These are phyloP conservation scores for Leucozona laternaria DNA, from an alignment of 2,888 invertebrate species.

Conservation along the genomic window DNA sequence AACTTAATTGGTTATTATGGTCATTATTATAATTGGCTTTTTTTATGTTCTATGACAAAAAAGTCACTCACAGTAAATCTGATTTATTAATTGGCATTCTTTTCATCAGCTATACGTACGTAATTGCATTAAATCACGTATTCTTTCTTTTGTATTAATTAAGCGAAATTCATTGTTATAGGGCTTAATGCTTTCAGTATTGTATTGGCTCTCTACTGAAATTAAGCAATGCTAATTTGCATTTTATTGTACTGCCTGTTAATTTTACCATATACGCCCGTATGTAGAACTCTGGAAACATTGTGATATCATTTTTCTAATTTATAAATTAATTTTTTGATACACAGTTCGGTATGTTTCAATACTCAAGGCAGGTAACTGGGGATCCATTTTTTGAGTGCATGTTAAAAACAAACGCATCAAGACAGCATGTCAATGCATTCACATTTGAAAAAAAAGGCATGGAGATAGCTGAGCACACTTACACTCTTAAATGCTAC, in stretches of 20 bases:
- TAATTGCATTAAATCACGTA: background rate
- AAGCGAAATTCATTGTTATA: background rate
- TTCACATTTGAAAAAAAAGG: background rate
- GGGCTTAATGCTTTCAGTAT: background rate
- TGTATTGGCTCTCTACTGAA: background rate
- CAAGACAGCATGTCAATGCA: background rate
- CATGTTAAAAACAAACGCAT: background rate
- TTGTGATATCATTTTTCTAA: background rate
- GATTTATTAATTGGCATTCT: background rate
- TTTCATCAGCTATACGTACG: background rate
- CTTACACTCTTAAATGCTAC: background rate
- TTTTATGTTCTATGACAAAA: background rate
- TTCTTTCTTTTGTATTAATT: background rate
- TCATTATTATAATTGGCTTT: background rate
- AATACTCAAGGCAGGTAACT: background rate
- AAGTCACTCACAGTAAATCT: background rate
- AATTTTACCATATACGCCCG: background rate
- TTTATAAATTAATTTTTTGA: background rate
- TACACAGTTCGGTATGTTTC: background rate
- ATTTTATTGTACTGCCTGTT: background rate
- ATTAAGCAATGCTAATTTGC: background rate
- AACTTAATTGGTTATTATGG: background rate
- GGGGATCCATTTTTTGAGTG: background rate
- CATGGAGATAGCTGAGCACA: background rate
- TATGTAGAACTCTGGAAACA: no score